These are phyloP conservation scores for Balearica regulorum DNA, from an alignment of 2,797 vertebrate genomes.

Conservation along the genomic window DNA sequence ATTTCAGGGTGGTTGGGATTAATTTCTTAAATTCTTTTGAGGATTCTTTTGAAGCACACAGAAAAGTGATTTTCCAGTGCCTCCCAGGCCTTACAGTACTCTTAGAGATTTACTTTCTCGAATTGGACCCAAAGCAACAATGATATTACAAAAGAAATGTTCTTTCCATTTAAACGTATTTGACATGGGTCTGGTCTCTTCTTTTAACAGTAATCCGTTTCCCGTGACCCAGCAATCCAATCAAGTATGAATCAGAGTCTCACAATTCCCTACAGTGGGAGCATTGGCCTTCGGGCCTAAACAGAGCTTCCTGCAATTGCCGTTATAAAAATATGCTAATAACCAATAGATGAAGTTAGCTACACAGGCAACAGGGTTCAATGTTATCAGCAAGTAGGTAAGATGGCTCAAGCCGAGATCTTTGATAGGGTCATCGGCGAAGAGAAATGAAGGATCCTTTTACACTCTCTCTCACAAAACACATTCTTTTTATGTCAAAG, in stretches of 20 bases:
- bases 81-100: not conserved
- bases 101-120: slow-evolving; percentile 14
- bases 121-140: not conserved
- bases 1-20: not conserved
- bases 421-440: not conserved
- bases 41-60: slow-evolving; percentile 13
- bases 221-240: slow-evolving; percentile 9
- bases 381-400: not conserved
- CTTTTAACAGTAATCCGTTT: not conserved
- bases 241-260: not conserved
- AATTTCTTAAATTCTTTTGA: slow-evolving; percentile 45
- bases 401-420: not conserved
- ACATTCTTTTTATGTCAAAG: not conserved
- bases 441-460: not conserved
- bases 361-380: not conserved
- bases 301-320: not conserved
- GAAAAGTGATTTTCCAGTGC: slow-evolving; percentile 31
- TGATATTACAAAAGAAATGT: slow-evolving; percentile 17
- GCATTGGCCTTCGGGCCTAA: not conserved
- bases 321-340: not conserved
- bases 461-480: not conserved
- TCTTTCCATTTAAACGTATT: slow-evolving; percentile 34
- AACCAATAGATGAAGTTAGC: not conserved
- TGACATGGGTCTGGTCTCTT: not conserved
- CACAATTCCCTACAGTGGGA: not conserved